These are phyloP conservation scores for Cyclura pinguis DNA, from an alignment of 2,797 vertebrate genomes.

Conservation along the genomic window DNA sequence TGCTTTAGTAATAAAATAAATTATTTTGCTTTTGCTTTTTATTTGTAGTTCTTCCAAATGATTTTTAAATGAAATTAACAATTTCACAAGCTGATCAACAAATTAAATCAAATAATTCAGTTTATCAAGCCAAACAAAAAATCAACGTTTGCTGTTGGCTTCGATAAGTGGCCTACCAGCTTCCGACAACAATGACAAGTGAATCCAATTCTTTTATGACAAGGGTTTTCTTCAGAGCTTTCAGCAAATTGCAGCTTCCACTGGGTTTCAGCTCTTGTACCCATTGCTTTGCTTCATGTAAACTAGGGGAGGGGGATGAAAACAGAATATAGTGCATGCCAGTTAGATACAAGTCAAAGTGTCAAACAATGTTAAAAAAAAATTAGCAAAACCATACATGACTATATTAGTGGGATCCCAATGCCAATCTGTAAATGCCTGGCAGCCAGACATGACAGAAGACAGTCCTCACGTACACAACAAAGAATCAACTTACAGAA, in stretches of 20 bases:
- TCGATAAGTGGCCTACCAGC: slow-evolving; percentile 74
- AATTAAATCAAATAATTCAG: too few species aligned
- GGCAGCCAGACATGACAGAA: too few species aligned
- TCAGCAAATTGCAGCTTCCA: slow-evolving; percentile 80
- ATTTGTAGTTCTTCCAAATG: too few species aligned
- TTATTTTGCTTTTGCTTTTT: too few species aligned
- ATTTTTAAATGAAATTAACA: too few species aligned
- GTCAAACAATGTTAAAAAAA: not conserved
- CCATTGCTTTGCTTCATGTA: slow-evolving; percentile 80
- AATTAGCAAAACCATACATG: not conserved
- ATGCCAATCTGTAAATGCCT: not conserved
- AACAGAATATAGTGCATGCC: not conserved
- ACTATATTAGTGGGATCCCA: not conserved
- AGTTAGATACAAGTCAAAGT: not conserved
- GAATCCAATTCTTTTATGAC: slow-evolving; percentile 76
- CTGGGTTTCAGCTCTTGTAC: slow-evolving; percentile 73
- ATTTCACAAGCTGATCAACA: too few species aligned
- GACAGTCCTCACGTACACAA: too few species aligned
- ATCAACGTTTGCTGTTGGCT: not conserved
- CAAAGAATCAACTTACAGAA: too few species aligned
- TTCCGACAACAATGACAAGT: slow-evolving; percentile 78
- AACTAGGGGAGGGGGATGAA: slow-evolving; percentile 56
- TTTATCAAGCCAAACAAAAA: not conserved
- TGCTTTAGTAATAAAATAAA: too few species aligned
- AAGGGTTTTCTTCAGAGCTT: slow-evolving; percentile 75